Percentiles rank a stretch among this genome's conserved stretches.
These are phyloP conservation scores for Drosophila nr. medialis DNA, from an alignment of 2,888 invertebrate species.

Conservation along the genomic window DNA sequence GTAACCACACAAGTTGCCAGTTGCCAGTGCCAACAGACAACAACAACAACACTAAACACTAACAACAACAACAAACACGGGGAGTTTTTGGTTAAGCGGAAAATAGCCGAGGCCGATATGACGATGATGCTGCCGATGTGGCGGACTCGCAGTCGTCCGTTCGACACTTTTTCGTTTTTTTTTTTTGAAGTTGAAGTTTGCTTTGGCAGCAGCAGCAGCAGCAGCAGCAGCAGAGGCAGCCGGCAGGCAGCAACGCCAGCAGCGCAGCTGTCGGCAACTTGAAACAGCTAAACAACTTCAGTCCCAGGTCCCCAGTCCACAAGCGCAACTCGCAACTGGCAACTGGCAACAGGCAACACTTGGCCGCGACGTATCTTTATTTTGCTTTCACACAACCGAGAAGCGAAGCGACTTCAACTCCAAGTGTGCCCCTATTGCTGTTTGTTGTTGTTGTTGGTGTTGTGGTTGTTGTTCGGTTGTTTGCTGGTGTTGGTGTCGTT, in stretches of 20 bases:
- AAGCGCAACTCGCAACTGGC: slow-evolving; percentile 39
- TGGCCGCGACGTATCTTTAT: slow-evolving; percentile 78
- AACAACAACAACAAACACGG: slow-evolving; percentile 42
- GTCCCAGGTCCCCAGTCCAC: slow-evolving; percentile 58
- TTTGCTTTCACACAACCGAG: slow-evolving; percentile 68
- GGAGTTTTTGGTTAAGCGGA: slow-evolving; percentile 75
- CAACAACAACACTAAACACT: slow-evolving; percentile 27
- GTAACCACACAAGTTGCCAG: slow-evolving; percentile 75
- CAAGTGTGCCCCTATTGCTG: slow-evolving; percentile 61
- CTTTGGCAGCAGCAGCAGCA: slow-evolving; percentile 49
- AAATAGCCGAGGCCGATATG: slow-evolving; percentile 71
- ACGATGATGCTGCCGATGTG: slow-evolving; percentile 69
- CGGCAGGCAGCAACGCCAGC: slow-evolving; percentile 55
- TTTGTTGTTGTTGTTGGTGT: slow-evolving; percentile 37
- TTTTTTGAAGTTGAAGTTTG: slow-evolving; percentile 67
- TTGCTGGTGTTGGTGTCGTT: slow-evolving; percentile 58
- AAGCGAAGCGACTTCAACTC: slow-evolving; percentile 42
- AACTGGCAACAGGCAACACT: slow-evolving; percentile 65
- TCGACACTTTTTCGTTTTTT: slow-evolving; percentile 77
- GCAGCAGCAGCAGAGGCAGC: slow-evolving; percentile 16
- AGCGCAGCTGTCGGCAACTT: slow-evolving; percentile 73
- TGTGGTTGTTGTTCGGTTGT: slow-evolving; percentile 20
- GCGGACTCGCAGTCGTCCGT: slow-evolving; percentile 43
- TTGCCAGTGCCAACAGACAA: slow-evolving; percentile 43
- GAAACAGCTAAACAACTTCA: slow-evolving; percentile 70